Base-by-base conservation (phyloP, 2,888 invertebrate species). In the Andrena fulva region DNA sequence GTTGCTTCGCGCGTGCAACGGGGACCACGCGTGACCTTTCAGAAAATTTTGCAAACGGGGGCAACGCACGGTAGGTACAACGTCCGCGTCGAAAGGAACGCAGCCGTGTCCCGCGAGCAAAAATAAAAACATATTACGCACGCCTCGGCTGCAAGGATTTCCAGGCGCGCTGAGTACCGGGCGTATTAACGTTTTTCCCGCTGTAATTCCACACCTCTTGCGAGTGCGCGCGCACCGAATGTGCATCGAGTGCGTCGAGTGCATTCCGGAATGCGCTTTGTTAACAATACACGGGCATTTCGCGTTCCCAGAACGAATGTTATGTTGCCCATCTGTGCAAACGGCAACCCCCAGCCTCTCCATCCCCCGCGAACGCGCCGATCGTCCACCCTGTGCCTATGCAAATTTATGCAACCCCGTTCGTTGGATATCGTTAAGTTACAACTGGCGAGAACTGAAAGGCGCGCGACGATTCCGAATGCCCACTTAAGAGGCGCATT, bases 181-280 rank as follows among this genome's bases (percentile, higher is more conserved):
- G 64, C 35, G 10, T 70, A 69, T 78, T 70, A 74, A 78, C 70
- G 66, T 75, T 73, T 66, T 63, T 68, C 27, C 33, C n/a, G 31
- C 33, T 54, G 62, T 52, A 62, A 64, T 70, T 73, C 63, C 64
- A 16, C 42, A 16, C 29, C 62, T 56, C 48, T 10, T 35, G 42
- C 59, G 29, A 42, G 42, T 42, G 42, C 42, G 42, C 42, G 42
- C 42, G 42, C 42, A 42, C 42, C n/a, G 20, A 59, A 20, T 27
- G 12, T 24, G 68, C 35, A 31, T 6, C 16, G 10, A 56, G n/a
- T 62, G 24, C 42, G 48, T 56, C 68, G 31, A 56, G 56, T 54
- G 29, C 67, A 71, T 73, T 72, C 50, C 33, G 24, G 24, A 35
- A n/a, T 70, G 48, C 8, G 35, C n/a, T 63, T 72, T 56, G 74